Evolutionary conservation across 2,888 invertebrate genomes (phyloP), one percentile per base, ranked within the genome.

Genomic region (Smittia sp.): DNA sequence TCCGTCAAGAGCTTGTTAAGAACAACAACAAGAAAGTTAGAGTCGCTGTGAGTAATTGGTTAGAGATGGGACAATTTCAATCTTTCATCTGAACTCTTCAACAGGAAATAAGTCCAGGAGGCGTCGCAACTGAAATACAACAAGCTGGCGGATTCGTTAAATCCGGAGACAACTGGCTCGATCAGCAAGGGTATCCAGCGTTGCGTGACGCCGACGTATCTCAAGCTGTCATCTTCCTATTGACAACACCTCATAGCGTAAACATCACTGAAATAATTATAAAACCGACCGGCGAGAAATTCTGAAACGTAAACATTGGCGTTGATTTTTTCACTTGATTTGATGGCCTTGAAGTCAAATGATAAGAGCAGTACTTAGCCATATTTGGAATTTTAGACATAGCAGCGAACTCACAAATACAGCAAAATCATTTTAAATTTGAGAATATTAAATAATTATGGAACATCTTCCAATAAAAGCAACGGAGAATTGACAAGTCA

Each of bases 91-190:
- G n/a, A n/a, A n/a, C n/a, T n/a, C n/a, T n/a, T n/a, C n/a, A 32
- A 32, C 9, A 32, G 32, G 32, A 32, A 32, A 32, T 32, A 6
- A 32, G 32, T 32, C 85, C 85, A 0, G 85, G 84, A 1, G 78
- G 82, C 1, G 84, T 84, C 1, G 78, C 80, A 1, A 85, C 84
- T 0, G 82, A 82, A 46, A 80, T 84, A 52, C 81, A 84, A 39
- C 58, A 27, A 1, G 54, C 69, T 3, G 32, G 76, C 20, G 6
- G 78, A 78, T 77, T 76, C 79, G 74, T 18, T 9, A 20, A 18
- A 6, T 2, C 58, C 4, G 58, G 9, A 1, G 58, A 58, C 20
- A 6, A 1, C 1, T 20, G 22, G 22, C 18, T 18, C 4, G 20
- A n/a, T 1, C 6, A n/a, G 1, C 9, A 20, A 18, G 18, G 9